Conservation (phyloP, 2,888 invertebrate genomes). For the Mesorhabditis sp. region DNA sequence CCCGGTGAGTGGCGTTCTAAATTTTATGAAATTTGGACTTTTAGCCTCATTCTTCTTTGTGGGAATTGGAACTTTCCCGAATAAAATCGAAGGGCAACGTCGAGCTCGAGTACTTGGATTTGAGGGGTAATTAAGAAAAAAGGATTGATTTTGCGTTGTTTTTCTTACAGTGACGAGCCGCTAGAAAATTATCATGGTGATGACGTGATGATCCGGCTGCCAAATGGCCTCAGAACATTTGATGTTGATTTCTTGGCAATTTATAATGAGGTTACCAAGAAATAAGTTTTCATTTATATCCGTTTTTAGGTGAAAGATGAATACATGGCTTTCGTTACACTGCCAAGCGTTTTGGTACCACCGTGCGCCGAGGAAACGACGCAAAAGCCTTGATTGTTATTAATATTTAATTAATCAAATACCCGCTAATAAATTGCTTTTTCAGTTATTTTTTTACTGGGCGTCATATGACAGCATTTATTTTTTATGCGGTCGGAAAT, state of each 20-base stretch:
- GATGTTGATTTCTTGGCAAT: slow-evolving; percentile 32
- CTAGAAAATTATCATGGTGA: slow-evolving; percentile 20
- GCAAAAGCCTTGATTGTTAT: too few species aligned
- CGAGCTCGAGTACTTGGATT: slow-evolving; percentile 18
- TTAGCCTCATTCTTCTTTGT: slow-evolving; percentile 24
- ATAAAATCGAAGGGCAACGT: slow-evolving; percentile 17
- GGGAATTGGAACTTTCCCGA: slow-evolving; percentile 27
- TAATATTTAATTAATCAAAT: too few species aligned
- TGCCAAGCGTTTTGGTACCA: not conserved
- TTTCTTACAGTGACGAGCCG: slow-evolving; percentile 25
- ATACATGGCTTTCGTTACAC: not conserved
- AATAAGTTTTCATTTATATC: not conserved
- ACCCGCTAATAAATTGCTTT: too few species aligned
- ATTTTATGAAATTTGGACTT: not conserved
- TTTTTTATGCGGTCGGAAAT: too few species aligned
- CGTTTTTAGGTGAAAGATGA: not conserved
- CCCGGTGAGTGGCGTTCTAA: slow-evolving; percentile 9
- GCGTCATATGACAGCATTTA: too few species aligned
- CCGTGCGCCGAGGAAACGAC: not conserved
- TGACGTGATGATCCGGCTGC: slow-evolving; percentile 29
- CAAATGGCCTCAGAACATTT: slow-evolving; percentile 31
- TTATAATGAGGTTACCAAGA: slow-evolving; percentile 15
- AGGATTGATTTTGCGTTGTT: not conserved
- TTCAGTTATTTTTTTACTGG: too few species aligned
- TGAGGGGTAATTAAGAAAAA: slow-evolving; percentile 9